Evolutionary conservation across 2,113 vertebrate genomes (phyloP).

Genomic region (Paracanthobrama guichenoti): DNA sequence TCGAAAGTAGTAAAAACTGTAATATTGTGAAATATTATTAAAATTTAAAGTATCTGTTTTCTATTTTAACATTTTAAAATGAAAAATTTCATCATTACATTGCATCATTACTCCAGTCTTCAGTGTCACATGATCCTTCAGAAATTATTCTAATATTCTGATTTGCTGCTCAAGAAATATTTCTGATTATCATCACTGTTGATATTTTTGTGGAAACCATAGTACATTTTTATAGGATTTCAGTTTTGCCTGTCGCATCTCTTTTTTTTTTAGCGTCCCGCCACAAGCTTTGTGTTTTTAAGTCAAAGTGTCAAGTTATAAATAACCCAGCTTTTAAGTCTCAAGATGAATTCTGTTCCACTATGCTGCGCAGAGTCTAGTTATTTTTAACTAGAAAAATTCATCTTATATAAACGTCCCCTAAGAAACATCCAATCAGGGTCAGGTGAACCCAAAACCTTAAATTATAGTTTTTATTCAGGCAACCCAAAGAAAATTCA

Average conservation of each 20-base stretch:
- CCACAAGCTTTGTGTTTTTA: neutral
- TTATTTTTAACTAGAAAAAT: neutral
- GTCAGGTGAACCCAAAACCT: neutral
- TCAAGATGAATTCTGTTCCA: neutral
- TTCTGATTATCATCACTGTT: neutral
- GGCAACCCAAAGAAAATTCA: neutral
- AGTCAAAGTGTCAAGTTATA: neutral
- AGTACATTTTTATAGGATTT: neutral
- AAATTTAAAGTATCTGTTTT: too few relatives aligned
- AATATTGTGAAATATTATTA: neutral
- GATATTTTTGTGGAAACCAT: neutral
- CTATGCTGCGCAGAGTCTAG: neutral
- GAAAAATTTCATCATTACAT: neutral
- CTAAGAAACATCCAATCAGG: neutral
- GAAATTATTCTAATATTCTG: neutral
- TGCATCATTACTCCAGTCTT: neutral
- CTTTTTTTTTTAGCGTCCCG: neutral
- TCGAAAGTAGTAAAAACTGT: neutral
- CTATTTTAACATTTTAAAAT: slow-evolving; percentile 5
- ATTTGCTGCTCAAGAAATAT: neutral
- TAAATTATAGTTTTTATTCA: neutral
- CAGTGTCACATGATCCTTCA: neutral
- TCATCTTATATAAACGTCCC: neutral
- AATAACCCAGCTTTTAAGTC: neutral
- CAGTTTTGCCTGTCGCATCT: neutral